A percentile compares a stretch with the other conserved stretches of the same genome.
phyloP scores from a whole-genome alignment of 64 coral and sea anemone genomes.

The Actinia tenebrosa region DNA sequence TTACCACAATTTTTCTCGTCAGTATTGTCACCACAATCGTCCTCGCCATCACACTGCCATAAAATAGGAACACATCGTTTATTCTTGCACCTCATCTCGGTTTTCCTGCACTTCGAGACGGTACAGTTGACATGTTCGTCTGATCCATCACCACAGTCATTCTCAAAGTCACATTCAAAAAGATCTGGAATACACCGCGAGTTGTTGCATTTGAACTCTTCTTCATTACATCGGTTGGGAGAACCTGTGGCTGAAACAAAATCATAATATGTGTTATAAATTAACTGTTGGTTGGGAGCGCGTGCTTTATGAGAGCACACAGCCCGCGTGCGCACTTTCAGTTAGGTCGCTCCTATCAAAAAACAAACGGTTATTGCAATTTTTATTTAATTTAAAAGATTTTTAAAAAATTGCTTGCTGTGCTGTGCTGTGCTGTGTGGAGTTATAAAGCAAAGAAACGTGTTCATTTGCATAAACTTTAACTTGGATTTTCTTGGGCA shows the following conservation, averaged over 20 bases:
- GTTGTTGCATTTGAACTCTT: constrained; percentile 61
- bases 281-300: too few relatives aligned
- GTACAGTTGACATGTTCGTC: constrained; percentile 53
- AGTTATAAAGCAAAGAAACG: too few relatives aligned
- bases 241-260: background rate
- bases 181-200: constrained; percentile 49
- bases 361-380: too few relatives aligned
- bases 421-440: too few relatives aligned
- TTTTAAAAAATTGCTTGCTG: too few relatives aligned
- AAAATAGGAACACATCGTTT: constrained; percentile 19
- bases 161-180: constrained; percentile 41
- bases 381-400: too few relatives aligned
- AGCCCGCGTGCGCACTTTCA: too few relatives aligned
- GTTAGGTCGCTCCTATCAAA: too few relatives aligned
- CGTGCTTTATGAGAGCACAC: too few relatives aligned
- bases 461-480: too few relatives aligned
- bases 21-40: constrained; percentile 38
- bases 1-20: constrained; percentile 35
- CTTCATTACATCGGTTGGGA: background rate
- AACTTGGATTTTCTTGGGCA: too few relatives aligned
- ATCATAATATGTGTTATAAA: background rate
- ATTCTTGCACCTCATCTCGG: constrained; percentile 46
- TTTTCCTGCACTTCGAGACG: background rate
- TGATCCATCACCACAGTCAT: constrained; percentile 58
- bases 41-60: constrained; percentile 41